phyloP scores from a whole-genome alignment of 1,140 invertebrate species.

The Hypothenemus hampei region DNA sequence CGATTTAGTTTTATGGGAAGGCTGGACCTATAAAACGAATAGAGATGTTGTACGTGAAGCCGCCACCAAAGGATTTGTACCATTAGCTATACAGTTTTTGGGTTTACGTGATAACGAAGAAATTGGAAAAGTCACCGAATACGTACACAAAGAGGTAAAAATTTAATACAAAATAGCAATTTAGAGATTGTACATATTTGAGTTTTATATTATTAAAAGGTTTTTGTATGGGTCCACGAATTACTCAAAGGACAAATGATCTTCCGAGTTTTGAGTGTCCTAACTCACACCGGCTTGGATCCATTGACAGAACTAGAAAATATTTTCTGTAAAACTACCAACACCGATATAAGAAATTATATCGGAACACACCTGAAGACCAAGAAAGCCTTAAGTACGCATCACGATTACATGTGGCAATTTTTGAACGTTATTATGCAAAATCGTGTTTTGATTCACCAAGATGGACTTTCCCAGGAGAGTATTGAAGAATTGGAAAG shows the following conservation, averaged over 20 bases:
- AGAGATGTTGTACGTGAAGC: constrained; percentile 61
- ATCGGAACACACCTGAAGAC: constrained; percentile 55
- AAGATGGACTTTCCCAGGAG: constrained; percentile 26
- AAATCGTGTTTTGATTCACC: constrained; percentile 29
- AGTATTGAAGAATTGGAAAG: constrained; percentile 43
- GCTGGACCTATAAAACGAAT: constrained; percentile 50
- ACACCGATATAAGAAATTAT: constrained; percentile 54
- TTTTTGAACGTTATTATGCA: constrained; percentile 53
- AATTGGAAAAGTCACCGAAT: constrained; percentile 49
- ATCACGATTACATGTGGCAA: constrained; percentile 52
- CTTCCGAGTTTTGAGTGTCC: constrained; percentile 57
- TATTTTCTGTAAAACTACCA: constrained; percentile 50
- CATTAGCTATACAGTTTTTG: constrained; percentile 55
- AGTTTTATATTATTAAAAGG: constrained; percentile 43
- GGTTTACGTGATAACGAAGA: constrained; percentile 51
- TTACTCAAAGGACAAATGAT: constrained; percentile 57
- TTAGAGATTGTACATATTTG: not conserved
- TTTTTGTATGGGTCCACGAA: constrained; percentile 57
- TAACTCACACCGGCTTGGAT: constrained; percentile 56
- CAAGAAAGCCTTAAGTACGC: constrained; percentile 45
- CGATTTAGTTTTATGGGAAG: constrained; percentile 45
- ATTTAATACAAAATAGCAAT: not conserved
- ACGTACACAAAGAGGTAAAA: constrained; percentile 53
- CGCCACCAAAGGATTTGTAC: constrained; percentile 59
- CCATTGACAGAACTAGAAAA: constrained; percentile 52